Evolutionary conservation across 2,113 vertebrate species (phyloP), one percentile per base, ranked within the genome.

Genomic region (Castor canadensis): DNA sequence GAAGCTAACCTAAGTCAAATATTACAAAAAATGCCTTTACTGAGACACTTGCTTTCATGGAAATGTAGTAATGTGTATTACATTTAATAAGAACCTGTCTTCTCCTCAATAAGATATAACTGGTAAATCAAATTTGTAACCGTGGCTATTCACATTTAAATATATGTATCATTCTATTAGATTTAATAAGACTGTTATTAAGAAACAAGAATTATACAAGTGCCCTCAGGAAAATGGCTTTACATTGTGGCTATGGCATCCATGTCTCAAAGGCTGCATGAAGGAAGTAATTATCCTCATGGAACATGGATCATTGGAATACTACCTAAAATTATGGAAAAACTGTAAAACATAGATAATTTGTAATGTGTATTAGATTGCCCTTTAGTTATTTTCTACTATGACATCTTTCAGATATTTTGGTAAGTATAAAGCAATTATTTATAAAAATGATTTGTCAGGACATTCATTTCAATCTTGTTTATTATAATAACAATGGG

Each of bases 101-200:
- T 92, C 26, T 94, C 73, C 16, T 15, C 62, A 90, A 83, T 19
- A 66, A 49, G 47, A 35, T 87, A 15, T 67, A 91, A 87, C 56
- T 67, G 30, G 28, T 8, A 90, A 71, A 90, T 87, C 30, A 38
- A 90, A 89, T 93, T 54, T 93, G 16, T 80, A 90, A 87, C 72
- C 45, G n/a, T 49, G 28, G 4, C 35, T 8, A 40, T 80, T 72
- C 64, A 80, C 30, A 72, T 72, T 91, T 76, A 91, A 52, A 62
- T 67, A 84, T 76, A 91, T 43, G 54, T 66, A 72, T 81, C 35
- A 83, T 73, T 89, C 24, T 54, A 64, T 81, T 87, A 96, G 24
- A 38, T 72, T 38, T 67, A 94, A 95, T 87, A 58, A 72, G 32
- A 40, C 20, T 79, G 20, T 82, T 84, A 73, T 45, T 62, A 86